Evolutionary conservation across 2,113 vertebrate species (phyloP).

Genomic region (Paramisgurnus dabryanus): DNA sequence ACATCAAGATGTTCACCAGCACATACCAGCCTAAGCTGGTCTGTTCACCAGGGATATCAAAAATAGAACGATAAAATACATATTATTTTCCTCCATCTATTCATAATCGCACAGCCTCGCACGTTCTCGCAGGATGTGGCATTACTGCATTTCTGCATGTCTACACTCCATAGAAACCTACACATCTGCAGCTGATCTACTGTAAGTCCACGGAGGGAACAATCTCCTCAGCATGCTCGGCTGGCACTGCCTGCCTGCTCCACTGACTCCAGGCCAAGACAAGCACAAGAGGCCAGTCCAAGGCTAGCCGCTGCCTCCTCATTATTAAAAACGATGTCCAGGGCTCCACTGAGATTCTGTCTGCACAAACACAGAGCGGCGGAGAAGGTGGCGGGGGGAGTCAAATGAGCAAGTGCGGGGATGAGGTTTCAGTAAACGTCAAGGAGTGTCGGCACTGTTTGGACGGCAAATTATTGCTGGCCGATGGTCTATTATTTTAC

Average conservation of each 20-base stretch:
- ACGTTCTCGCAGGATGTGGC: background rate
- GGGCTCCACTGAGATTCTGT: slow-evolving; percentile 87
- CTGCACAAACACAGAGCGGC: slow-evolving; percentile 88
- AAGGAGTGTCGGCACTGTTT: slow-evolving; percentile 94
- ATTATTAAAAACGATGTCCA: slow-evolving; percentile 90
- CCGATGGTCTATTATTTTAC: slow-evolving; percentile 94
- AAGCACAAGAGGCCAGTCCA: slow-evolving; percentile 83
- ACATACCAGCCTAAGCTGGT: no score
- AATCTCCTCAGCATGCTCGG: slow-evolving; percentile 10
- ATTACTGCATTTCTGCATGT: background rate
- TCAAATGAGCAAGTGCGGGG: slow-evolving; percentile 81
- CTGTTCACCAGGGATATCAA: background rate
- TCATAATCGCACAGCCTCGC: no score
- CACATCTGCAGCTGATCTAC: slow-evolving; percentile 16
- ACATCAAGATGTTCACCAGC: no score
- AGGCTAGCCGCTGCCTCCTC: slow-evolving; percentile 82
- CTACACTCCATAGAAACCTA: background rate
- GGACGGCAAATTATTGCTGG: slow-evolving; percentile 98
- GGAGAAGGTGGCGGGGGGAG: slow-evolving; percentile 74
- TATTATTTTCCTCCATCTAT: no score
- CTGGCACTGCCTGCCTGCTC: slow-evolving; percentile 31
- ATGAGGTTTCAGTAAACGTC: slow-evolving; percentile 99
- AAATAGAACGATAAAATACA: background rate
- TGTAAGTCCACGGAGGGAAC: background rate
- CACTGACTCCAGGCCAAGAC: slow-evolving; percentile 77